These are phyloP conservation scores for Melanogrammus aeglefinus DNA, from an alignment of 2,797 vertebrate genomes.

Conservation along the genomic window DNA sequence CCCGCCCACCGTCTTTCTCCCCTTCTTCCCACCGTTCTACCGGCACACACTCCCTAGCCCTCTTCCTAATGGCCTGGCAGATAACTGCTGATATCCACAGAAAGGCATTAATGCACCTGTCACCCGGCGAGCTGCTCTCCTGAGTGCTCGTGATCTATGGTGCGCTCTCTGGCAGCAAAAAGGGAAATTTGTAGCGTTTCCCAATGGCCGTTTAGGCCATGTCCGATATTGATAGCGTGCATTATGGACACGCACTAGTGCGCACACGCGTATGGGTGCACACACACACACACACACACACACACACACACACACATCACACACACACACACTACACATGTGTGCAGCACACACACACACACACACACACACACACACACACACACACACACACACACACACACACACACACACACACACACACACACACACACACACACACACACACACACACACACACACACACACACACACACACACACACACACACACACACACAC, in stretches of 20 bases:
- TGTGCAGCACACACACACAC: neutral
- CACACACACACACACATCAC: slow-evolving; percentile 10
- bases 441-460: slow-evolving; percentile 6
- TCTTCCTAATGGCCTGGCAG: slow-evolving; percentile 60
- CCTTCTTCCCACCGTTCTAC: neutral
- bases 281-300: neutral
- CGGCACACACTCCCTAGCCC: slow-evolving; percentile 39
- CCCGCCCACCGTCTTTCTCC: neutral
- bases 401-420: slow-evolving; percentile 1
- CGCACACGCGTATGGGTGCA: neutral
- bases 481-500: slow-evolving; percentile 9
- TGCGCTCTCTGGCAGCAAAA: slow-evolving; percentile 45
- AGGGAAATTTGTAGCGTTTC: slow-evolving; percentile 53
- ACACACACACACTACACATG: slow-evolving; percentile 1
- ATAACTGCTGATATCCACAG: slow-evolving; percentile 71
- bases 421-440: slow-evolving; percentile 8
- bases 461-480: neutral
- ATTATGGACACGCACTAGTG: slow-evolving; percentile 32
- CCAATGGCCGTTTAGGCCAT: slow-evolving; percentile 33
- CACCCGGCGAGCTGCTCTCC: slow-evolving; percentile 51
- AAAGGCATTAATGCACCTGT: slow-evolving; percentile 70
- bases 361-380: slow-evolving; percentile 8
- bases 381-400: neutral
- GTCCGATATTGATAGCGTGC: slow-evolving; percentile 52
- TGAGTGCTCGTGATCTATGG: slow-evolving; percentile 61